Evolutionary conservation across 2,113 vertebrate genomes (phyloP), one percentile per base, ranked within the genome.

Genomic region (Tachuris rubrigastra): DNA sequence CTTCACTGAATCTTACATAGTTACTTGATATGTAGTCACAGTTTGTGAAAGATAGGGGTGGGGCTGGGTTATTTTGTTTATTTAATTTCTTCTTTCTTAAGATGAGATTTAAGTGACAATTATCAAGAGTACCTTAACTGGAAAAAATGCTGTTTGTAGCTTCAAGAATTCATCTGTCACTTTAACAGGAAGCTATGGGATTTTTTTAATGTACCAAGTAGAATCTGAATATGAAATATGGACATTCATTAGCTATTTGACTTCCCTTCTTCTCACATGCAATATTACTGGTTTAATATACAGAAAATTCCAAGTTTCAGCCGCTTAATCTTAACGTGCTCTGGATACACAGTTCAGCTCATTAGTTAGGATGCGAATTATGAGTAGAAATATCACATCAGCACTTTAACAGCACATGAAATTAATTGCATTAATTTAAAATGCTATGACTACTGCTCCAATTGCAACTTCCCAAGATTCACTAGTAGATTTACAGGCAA

Each of bases 371-470:
- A 75, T 17, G 71, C 27, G 73, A 82, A 80, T 95, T 91, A 90
- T 9, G 23, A 86, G 52, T 35, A 81, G 71, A 92, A 96, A 50
- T 41, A 80, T 19, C 50, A 77, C 55, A 77, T 71, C 89, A 95
- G 88, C 93, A 95, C 47, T 88, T 80, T 65, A 47, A 80, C 9
- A 86, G 75, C 19, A 14, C 12, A 82, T 1, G 0, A 87, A 93
- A 91, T 83, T 83, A 94, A 87, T 2, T 63, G 30, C 33, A 42
- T 73, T 92, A 63, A 92, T 95, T 94, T 85, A 42, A 94, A 85
- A 79, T 79, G 41, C 74, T 62, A 35, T 14, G 18, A 79, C 52
- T 72, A 67, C 33, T 72, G 44, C 41, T 62, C 72, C 58, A 87
- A 53, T 9, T 71, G 31, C 65, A 49, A 19, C 42, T 83, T 55